Base-by-base conservation (phyloP, 37 sponge, comb jelly and placozoan genomes). In the Spongia lamella region DNA sequence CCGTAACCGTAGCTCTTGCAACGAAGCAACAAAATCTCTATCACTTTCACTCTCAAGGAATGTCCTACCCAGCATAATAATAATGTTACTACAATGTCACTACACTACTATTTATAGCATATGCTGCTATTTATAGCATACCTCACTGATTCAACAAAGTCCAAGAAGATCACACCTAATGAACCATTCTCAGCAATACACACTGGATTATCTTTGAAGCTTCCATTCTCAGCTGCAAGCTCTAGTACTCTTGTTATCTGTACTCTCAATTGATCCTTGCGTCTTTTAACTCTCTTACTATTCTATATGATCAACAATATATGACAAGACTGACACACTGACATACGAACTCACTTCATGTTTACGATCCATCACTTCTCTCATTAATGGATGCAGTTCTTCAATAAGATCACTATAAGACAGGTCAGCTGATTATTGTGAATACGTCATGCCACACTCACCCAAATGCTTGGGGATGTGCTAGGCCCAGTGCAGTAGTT, bases 381-480 rank as follows among this genome's bases (percentile, higher is more conserved):
- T 80, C 22, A 94, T 90, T 61, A 79, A 35, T 17, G 72, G 63
- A 38, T 80, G 68, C 33, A 94, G 77, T 65, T 88, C 88, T 53
- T 87, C 86, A 49, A 94, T 70, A 51, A 92, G 33, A 20, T 88
- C 89, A 58, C 93, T 92, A 67, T 16, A 72, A 16, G 63, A 17
- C 24, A 56, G 57, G 4, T 22, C 35, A 43, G 47, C 47, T 9
- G 9, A 43, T 43, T 9, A 43, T 9, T 13, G 47, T 9, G 9
- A 9, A 43, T 5, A 9, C 0, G 14, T 38, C 39, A 25, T 20
- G 38, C 37, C 30, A 22, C 25, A 51, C 88, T 25, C 78, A 93
- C 94, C 81, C 75, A 61, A 93, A 93, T 62, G 88, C 90, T 34
- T 61, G 37, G 22, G 94, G 90, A 55, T 93, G 75, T 34, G 73